phyloP scores from a whole-genome alignment of 1,140 invertebrate genomes.

The Drosophila aff. region DNA sequence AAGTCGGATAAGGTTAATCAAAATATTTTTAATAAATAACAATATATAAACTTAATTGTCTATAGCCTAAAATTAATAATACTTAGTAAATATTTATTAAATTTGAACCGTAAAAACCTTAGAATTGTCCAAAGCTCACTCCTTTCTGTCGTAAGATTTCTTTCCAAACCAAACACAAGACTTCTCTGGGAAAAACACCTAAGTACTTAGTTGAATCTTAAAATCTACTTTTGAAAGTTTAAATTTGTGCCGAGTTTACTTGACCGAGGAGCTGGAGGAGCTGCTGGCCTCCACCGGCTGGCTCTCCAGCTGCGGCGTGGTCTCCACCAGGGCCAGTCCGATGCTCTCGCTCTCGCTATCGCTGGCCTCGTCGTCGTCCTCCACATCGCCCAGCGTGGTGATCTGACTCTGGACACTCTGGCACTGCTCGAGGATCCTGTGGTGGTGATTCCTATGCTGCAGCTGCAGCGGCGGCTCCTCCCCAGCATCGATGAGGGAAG shows the following conservation, averaged over 20 bases:
- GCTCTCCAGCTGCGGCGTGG: conserved; percentile 63
- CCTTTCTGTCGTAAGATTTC: no score
- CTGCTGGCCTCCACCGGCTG: conserved; percentile 52
- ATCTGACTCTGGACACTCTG: conserved; percentile 80
- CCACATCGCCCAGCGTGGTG: conserved; percentile 77
- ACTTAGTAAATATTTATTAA: not conserved
- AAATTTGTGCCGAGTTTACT: conserved; percentile 51
- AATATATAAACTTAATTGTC: not conserved
- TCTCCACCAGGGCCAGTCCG: conserved; percentile 64
- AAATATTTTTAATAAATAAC: not conserved
- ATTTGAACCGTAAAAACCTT: not conserved
- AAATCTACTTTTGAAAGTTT: conserved; percentile 3
- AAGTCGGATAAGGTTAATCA: not conserved
- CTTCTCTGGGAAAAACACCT: not conserved
- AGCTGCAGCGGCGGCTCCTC: conserved; percentile 20
- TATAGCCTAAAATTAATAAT: not conserved
- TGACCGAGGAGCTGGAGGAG: conserved; percentile 74
- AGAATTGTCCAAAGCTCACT: not conserved
- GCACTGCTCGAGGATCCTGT: conserved; percentile 68
- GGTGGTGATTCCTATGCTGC: conserved; percentile 32
- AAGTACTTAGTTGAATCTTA: conserved; percentile 17
- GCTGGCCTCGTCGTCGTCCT: conserved; percentile 54
- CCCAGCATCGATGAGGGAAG: conserved; percentile 58
- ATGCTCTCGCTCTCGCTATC: conserved; percentile 65
- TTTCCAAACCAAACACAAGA: not conserved